Conservation (phyloP, 1,140 invertebrate genomes). For the Ruditapes philippinarum region DNA sequence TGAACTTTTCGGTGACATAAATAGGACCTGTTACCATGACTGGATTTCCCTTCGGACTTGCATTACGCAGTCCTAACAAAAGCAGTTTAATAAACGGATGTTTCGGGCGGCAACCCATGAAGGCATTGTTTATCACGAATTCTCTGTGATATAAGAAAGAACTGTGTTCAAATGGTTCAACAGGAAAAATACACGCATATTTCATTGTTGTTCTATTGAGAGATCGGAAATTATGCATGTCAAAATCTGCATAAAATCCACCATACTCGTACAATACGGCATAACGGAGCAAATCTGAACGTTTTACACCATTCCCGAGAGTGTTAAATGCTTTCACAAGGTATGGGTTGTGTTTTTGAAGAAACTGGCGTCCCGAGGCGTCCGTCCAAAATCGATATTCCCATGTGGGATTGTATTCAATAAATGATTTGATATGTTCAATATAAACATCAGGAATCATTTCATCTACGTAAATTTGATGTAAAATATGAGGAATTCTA, state of each 20-base stretch:
- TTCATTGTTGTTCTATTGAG: conserved; percentile 70
- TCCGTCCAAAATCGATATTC: conserved; percentile 83
- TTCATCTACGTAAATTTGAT: conserved; percentile 79
- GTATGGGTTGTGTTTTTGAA: conserved; percentile 73
- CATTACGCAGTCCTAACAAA: conserved; percentile 62
- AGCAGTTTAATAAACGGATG: conserved; percentile 80
- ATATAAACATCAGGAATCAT: conserved; percentile 72
- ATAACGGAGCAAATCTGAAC: conserved; percentile 79
- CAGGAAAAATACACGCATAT: conserved; percentile 78
- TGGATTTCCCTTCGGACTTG: no score
- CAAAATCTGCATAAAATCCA: conserved; percentile 81
- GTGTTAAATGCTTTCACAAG: conserved; percentile 73
- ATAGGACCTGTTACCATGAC: background rate
- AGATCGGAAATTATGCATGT: conserved; percentile 76
- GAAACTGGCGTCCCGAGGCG: conserved; percentile 71
- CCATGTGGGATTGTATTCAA: conserved; percentile 77
- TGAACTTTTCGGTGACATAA: conserved; percentile 20
- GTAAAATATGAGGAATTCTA: conserved; percentile 80
- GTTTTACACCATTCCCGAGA: conserved; percentile 73
- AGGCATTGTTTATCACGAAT: conserved; percentile 77
- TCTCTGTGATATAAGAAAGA: conserved; percentile 71
- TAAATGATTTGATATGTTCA: conserved; percentile 76
- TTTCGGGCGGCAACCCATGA: conserved; percentile 76
- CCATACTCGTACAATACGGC: conserved; percentile 80
- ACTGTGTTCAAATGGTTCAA: conserved; percentile 79